Evolutionary conservation across 2,113 vertebrate species (phyloP).

Genomic region (Casuarius casuarius): DNA sequence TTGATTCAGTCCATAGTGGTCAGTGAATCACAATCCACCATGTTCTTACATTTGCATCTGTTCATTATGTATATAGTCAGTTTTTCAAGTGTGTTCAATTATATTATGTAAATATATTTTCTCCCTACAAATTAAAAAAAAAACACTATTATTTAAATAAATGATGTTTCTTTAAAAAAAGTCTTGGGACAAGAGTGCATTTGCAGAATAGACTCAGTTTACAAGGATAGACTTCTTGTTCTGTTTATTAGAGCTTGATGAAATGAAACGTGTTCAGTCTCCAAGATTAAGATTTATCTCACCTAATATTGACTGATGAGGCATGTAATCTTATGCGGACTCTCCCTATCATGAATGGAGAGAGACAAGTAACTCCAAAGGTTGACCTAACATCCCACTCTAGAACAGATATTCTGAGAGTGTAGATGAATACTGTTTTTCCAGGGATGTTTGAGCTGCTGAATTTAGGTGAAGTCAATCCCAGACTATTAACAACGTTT

Average conservation of each 20-base stretch:
- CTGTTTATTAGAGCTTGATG: neutral
- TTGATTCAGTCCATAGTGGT: neutral
- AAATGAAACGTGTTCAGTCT: neutral
- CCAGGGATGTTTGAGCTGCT: neutral
- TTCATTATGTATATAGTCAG: neutral
- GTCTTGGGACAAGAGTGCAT: neutral
- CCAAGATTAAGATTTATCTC: neutral
- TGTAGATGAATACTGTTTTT: neutral
- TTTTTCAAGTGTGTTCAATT: neutral
- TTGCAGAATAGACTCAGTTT: neutral
- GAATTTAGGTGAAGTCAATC: neutral
- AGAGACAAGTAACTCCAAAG: neutral
- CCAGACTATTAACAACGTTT: neutral
- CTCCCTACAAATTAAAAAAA: neutral
- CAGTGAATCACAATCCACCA: neutral
- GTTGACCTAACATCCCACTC: neutral
- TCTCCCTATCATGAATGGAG: neutral
- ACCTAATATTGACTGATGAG: neutral
- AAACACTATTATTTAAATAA: neutral
- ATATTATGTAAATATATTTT: neutral
- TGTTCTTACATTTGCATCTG: neutral
- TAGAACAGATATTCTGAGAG: neutral
- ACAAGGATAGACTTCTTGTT: neutral
- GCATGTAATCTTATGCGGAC: neutral
- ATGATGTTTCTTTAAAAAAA: neutral